A percentile compares a stretch with the other conserved stretches of the same genome.
Evolutionary conservation across 2,113 vertebrate species (phyloP).

Genomic region (Malurus cyaneus): DNA sequence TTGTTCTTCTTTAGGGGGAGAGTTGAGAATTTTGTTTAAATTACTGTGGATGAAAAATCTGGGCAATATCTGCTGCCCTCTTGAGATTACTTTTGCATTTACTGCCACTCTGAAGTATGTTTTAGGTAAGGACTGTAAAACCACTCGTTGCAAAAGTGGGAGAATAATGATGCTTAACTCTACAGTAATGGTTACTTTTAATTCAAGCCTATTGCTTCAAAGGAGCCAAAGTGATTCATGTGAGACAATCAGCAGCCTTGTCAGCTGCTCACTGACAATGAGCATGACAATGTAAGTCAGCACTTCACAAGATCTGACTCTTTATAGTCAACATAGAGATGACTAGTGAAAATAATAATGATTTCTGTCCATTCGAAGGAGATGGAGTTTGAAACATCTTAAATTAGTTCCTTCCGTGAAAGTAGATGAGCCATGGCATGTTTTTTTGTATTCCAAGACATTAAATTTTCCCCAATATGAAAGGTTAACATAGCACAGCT

Average conservation of each 20-base stretch:
- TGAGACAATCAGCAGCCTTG: neutral
- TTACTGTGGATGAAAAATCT: neutral
- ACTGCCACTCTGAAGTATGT: neutral
- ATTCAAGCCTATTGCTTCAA: neutral
- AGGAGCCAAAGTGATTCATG: neutral
- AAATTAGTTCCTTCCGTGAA: neutral
- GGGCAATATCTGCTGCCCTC: neutral
- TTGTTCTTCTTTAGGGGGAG: neutral
- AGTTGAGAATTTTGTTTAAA: neutral
- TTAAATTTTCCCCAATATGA: neutral
- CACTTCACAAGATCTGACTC: neutral
- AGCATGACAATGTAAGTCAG: neutral
- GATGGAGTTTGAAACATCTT: neutral
- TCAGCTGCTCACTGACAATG: neutral
- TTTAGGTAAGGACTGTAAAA: neutral
- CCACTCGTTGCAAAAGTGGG: neutral
- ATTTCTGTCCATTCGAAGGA: neutral
- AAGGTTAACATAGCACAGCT: neutral
- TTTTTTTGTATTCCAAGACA: neutral
- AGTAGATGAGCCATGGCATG: neutral
- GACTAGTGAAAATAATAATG: neutral
- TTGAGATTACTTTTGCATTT: neutral
- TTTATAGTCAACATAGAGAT: neutral
- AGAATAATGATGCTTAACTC: neutral
- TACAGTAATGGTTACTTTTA: neutral